Evolutionary conservation across 2,113 vertebrate species (phyloP).

Genomic region (rabbit (Oryctolagus cuniculus)): DNA sequence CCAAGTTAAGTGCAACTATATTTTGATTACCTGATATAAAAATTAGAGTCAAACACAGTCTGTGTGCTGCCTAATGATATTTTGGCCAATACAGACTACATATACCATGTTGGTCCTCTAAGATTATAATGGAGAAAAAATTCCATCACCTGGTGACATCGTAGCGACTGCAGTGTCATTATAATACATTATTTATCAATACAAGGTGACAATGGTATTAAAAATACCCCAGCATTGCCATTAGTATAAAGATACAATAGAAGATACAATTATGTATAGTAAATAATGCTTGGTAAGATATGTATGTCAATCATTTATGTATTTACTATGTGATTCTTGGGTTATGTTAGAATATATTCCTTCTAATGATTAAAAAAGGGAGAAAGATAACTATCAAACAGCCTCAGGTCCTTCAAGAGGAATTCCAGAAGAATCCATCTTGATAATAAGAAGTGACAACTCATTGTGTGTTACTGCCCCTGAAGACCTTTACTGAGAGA

Average conservation of each 20-base stretch:
- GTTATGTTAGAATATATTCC: background rate
- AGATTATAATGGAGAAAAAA: background rate
- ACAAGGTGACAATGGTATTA: background rate
- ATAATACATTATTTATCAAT: background rate
- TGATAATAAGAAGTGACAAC: background rate
- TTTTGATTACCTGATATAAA: slow-evolving; percentile 40
- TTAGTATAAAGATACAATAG: background rate
- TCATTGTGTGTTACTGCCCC: background rate
- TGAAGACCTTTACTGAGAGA: background rate
- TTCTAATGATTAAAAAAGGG: background rate
- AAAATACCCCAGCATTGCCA: background rate
- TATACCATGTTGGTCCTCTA: background rate
- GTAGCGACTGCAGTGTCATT: background rate
- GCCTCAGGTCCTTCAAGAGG: background rate
- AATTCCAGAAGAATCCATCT: background rate
- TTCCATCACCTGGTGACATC: background rate
- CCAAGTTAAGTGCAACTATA: slow-evolving; percentile 28
- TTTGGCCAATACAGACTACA: background rate
- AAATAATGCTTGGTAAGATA: background rate
- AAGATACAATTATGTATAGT: background rate
- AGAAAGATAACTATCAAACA: background rate
- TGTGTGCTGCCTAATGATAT: background rate
- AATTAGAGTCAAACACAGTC: background rate
- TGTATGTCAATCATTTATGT: background rate
- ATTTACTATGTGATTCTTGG: background rate